These are phyloP conservation scores for Pachliopta kotzebuea DNA, from an alignment of 2,888 invertebrate species.

Conservation along the genomic window DNA sequence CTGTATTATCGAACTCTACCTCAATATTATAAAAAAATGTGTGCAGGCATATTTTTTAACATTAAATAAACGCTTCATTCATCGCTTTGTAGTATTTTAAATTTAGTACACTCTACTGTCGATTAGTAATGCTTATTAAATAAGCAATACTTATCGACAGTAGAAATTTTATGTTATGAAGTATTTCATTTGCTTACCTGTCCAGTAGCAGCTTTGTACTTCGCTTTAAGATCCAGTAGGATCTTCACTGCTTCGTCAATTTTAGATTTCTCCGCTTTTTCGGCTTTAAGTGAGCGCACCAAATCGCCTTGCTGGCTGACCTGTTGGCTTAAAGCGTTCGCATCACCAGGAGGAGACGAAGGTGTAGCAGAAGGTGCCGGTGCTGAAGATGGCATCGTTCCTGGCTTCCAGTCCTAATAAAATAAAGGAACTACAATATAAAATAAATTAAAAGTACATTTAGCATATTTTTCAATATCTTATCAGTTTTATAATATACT, in stretches of 20 bases:
- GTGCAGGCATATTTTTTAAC: not conserved
- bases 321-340: slow-evolving; percentile 44
- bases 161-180: no score
- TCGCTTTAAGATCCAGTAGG: slow-evolving; percentile 85
- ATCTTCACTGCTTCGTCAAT: slow-evolving; percentile 70
- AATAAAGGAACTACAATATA: no score
- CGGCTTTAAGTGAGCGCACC: slow-evolving; percentile 84
- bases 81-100: no score
- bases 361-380: slow-evolving; percentile 25
- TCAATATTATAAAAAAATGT: no score
- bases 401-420: slow-evolving; percentile 73
- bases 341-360: slow-evolving; percentile 31
- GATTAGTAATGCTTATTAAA: no score
- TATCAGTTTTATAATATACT: no score
- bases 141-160: no score
- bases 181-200: slow-evolving; percentile 39
- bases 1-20: no score
- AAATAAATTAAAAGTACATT: no score
- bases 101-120: no score
- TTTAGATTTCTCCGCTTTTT: slow-evolving; percentile 75
- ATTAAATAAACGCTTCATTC: no score
- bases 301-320: slow-evolving; percentile 83
- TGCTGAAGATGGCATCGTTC: slow-evolving; percentile 15
- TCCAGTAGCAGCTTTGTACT: slow-evolving; percentile 82
- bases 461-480: no score